Percentiles rank a stretch among this genome's conserved stretches.
Conservation (phyloP, 1,140 invertebrate genomes). For the Platorchestia sp. region DNA sequence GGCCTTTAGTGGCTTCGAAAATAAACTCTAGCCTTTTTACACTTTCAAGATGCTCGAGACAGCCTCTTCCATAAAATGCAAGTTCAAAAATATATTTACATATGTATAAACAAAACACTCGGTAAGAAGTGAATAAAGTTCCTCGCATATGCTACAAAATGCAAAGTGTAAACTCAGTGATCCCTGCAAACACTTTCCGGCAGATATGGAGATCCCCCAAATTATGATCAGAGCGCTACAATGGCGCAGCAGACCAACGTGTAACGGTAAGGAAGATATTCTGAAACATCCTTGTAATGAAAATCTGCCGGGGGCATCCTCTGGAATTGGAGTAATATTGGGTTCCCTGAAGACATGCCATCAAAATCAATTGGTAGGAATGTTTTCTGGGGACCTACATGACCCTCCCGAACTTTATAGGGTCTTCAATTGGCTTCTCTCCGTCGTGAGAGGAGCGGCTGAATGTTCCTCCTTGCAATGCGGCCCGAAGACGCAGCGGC, state of each 20-base stretch:
- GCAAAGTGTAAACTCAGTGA: neutral
- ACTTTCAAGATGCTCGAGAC: neutral
- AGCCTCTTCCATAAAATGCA: neutral
- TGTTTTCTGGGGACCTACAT: neutral
- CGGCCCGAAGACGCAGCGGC: neutral
- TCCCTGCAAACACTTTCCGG: neutral
- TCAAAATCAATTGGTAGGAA: neutral
- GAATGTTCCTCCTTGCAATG: neutral
- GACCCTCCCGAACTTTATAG: neutral
- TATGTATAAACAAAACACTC: neutral
- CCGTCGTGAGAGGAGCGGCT: neutral
- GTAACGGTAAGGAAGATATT: neutral
- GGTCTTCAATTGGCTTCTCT: conserved; percentile 6
- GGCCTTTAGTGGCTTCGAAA: neutral
- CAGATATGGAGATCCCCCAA: neutral
- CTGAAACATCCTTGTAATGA: neutral
- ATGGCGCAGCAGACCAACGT: neutral
- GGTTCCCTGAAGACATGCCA: neutral
- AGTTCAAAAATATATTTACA: neutral
- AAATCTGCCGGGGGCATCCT: neutral
- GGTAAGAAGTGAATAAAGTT: no score
- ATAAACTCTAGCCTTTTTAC: neutral
- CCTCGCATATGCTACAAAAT: neutral
- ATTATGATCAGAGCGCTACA: neutral
- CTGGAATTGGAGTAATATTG: neutral